These are phyloP conservation scores for Collichthys lucidus DNA, from an alignment of 2,113 vertebrate genomes.

Conservation along the genomic window DNA sequence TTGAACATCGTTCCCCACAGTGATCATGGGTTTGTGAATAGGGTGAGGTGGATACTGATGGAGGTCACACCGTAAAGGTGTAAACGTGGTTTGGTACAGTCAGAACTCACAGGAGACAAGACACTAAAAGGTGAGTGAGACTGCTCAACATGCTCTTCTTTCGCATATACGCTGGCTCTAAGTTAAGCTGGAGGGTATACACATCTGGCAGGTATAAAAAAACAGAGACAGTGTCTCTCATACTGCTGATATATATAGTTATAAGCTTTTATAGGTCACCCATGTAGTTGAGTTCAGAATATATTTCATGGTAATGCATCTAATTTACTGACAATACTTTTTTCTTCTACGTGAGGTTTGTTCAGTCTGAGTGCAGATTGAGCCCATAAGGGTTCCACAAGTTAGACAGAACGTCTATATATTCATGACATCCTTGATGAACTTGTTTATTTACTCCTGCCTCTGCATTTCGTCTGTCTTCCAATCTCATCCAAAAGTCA, in stretches of 20 bases:
- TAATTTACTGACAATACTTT: not conserved
- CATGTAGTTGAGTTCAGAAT: conserved; percentile 5
- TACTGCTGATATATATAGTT: not conserved
- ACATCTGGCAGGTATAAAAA: not conserved
- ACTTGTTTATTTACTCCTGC: not conserved
- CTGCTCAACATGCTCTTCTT: not conserved
- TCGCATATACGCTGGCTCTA: not conserved
- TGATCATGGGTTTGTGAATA: conserved; percentile 1
- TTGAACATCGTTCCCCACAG: not conserved
- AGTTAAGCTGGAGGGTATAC: conserved; percentile 2
- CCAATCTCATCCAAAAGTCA: not conserved
- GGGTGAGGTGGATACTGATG: conserved; percentile 41
- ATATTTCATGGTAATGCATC: conserved; percentile 15
- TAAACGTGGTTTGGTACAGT: conserved; percentile 22
- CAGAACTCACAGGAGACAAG: not conserved
- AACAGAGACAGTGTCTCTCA: conserved; percentile 4
- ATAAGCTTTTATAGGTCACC: not conserved
- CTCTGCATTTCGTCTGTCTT: not conserved
- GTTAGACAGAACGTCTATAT: too few species aligned
- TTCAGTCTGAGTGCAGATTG: not conserved
- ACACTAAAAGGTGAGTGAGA: not conserved
- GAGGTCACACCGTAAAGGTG: conserved; percentile 35
- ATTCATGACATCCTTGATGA: not conserved
- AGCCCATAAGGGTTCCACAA: too few species aligned
- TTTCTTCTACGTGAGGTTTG: not conserved